Evolutionary conservation across 1,140 invertebrate species (phyloP), one percentile per base, ranked within the genome.

Genomic region (Chironomus tepperi): DNA sequence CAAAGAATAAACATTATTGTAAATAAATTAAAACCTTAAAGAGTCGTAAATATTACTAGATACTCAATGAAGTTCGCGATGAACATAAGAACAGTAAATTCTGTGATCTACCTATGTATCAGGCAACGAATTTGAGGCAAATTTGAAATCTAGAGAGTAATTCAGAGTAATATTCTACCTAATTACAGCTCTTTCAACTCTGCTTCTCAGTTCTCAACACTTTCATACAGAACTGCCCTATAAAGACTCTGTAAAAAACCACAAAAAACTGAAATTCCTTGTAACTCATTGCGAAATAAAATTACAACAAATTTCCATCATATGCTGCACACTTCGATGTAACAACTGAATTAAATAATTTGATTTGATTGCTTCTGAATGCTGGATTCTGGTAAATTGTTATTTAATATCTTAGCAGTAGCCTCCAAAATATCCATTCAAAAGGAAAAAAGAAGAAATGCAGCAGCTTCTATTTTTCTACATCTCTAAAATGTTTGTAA

Each of bases 401-500:
- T 57, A 57, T 57, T 57, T 57, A 57, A 57, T 57, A 57, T 57
- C 47, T 57, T n/a, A 57, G 47, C 47, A 57, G 47, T 57, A 57
- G 47, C 47, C 12, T 57, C 47, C 47, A 34, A 34, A 34, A 34
- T 2, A 34, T 2, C 5, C 24, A 34, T 34, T 34, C 24, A 57
- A n/a, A 57, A 57, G 47, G 47, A 57, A 57, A 57, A 57, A 15
- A 57, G 5, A 5, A 34, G 24, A 34, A 34, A 34, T 34, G 24
- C 24, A 34, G 24, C 24, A 34, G 24, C 24, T 5, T 34, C 24
- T 34, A 34, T 34, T 34, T 34, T 34, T 34, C n/a, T n/a, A n/a
- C n/a, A n/a, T n/a, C 5, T 34, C 24, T 34, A 34, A 34, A 34
- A 34, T 34, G n/a, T 34, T 5, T 57, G 47, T 57, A 57, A 57